Evolutionary conservation across 2,888 invertebrate species (phyloP).

Genomic region (Adelognathus sp.): DNA sequence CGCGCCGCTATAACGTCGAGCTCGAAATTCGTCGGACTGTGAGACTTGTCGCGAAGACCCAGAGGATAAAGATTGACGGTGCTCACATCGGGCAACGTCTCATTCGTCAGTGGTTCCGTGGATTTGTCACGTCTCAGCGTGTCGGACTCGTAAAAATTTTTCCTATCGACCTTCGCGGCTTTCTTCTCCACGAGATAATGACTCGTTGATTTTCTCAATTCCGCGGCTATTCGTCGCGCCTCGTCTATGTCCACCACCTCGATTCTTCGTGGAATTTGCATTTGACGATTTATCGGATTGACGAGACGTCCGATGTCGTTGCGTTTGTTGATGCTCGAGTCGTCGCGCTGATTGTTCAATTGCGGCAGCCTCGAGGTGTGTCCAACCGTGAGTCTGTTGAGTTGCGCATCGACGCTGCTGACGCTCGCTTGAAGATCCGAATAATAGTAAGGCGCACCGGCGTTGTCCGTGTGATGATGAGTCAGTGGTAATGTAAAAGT

Average conservation of each 20-base stretch:
- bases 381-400: conserved; percentile 57
- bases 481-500: conserved; percentile 54
- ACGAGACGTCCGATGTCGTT: conserved; percentile 88
- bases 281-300: conserved; percentile 84
- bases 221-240: conserved; percentile 77
- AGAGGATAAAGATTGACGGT: conserved; percentile 79
- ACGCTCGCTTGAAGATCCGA: conserved; percentile 85
- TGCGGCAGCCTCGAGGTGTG: conserved; percentile 78
- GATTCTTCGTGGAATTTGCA: conserved; percentile 73
- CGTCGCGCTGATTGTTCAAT: conserved; percentile 89
- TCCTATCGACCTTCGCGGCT: conserved; percentile 84
- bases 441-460: conserved; percentile 91
- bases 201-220: conserved; percentile 77
- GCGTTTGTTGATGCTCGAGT: conserved; percentile 81
- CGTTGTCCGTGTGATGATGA: conserved; percentile 73
- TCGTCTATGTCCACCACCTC: conserved; percentile 76
- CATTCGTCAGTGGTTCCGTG: conserved; percentile 75
- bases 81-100: conserved; percentile 70
- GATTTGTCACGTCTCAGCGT: conserved; percentile 83
- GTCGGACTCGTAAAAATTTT: conserved; percentile 88
- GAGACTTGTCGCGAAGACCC: conserved; percentile 78
- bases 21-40: conserved; percentile 61
- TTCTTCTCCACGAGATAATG: conserved; percentile 77
- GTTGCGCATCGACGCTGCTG: conserved; percentile 61
- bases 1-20: conserved; percentile 53